Base-by-base conservation (phyloP, 1,140 invertebrate species). In the Proales similis region DNA sequence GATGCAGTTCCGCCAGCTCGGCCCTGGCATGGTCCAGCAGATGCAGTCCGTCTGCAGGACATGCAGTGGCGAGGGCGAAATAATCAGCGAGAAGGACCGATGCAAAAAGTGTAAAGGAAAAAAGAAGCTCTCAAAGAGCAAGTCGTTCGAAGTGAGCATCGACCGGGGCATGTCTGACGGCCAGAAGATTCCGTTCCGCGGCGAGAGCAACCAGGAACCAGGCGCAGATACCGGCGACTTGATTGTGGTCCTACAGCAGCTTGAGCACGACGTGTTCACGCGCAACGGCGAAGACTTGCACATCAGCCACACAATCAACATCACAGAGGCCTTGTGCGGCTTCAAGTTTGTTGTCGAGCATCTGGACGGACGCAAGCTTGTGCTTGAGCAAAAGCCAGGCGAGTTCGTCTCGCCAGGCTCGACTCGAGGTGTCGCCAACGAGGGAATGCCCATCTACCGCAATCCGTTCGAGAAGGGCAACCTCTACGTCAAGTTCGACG, bases 371-470 rank as follows among this genome's bases (percentile, higher is more conserved):
- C 81, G 91, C 69, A 84, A 85, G 74, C 79, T 95, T 65, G 80
- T 93, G 14, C 81, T 93, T 61, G 85, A 85, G 43, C 79, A 83
- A 11, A 76, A 85, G 66, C 87, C 90, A 22, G 87, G 87, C 78
- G 68, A 70, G 65, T 29, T 45, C 32, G 27, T 51, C 9, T 17
- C 62, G 12, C 48, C 47, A 20, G 62, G 62, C 26, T 26, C 5
- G 14, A 42, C 53, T 42, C 92, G 90, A 75, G 88, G 84, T 72
- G 82, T 96, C 45, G 65, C 85, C 53, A 85, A 84, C 68, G 90
- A 93, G 78, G 88, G 88, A 64, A 95, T 96, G 91, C 92, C 92
- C 0, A 82, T 84, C 64, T 90, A 88, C 70, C 88, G 88, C 72
- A 90, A 91, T 80, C 90, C 90, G 26, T 88, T 90, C 72, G 89